These are phyloP conservation scores for Alethe castanea DNA, from an alignment of 2,113 vertebrate genomes.

Conservation along the genomic window DNA sequence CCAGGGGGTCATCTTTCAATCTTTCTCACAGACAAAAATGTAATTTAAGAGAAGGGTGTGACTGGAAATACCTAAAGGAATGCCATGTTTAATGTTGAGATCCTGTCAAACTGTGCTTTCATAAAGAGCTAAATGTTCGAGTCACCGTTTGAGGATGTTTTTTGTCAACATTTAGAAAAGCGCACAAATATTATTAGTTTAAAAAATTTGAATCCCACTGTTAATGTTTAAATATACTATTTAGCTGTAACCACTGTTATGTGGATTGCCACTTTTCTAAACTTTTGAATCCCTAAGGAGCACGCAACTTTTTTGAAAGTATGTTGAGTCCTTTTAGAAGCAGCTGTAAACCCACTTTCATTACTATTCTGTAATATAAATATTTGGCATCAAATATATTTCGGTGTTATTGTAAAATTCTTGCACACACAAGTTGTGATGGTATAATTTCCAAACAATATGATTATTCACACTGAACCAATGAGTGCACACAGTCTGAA, in stretches of 20 bases:
- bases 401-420: background rate
- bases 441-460: background rate
- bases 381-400: background rate
- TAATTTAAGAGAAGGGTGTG: background rate
- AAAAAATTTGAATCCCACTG: background rate
- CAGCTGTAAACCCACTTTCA: background rate
- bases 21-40: background rate
- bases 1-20: background rate
- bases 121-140: background rate
- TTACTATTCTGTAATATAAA: background rate
- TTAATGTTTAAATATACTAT: background rate
- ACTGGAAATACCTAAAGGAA: background rate
- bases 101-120: background rate
- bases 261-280: background rate
- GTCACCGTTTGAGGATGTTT: background rate
- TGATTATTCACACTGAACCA: background rate
- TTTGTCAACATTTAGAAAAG: background rate
- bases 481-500: background rate
- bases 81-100: background rate
- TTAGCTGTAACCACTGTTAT: background rate
- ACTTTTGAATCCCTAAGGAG: background rate
- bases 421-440: background rate
- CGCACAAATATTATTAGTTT: background rate
- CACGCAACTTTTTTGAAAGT: background rate
- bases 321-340: background rate